phyloP scores from a whole-genome alignment of 2,888 invertebrate species.

The Heliconius aoede region DNA sequence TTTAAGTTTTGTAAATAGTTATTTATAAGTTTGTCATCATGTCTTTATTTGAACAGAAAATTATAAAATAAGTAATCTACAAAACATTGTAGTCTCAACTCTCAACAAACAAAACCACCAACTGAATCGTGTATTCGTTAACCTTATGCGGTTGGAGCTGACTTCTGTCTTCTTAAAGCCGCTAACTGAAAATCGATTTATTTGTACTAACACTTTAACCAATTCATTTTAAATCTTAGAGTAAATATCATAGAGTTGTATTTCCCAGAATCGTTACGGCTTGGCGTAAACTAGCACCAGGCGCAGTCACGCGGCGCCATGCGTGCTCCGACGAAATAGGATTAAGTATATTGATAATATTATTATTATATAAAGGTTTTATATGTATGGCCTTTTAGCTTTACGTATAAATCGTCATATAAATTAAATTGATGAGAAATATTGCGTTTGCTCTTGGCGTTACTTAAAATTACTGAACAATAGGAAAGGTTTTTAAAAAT shows the following conservation, averaged over 20 bases:
- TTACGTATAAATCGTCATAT: conserved; percentile 2
- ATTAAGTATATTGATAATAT: conserved; percentile 35
- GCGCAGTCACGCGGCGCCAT: conserved; percentile 29
- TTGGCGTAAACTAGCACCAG: conserved; percentile 12
- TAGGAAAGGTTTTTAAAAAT: not conserved
- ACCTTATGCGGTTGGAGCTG: conserved; percentile 21
- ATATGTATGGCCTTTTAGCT: conserved; percentile 13
- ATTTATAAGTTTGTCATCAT: not conserved
- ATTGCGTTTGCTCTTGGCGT: not conserved
- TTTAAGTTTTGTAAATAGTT: not conserved
- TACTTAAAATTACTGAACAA: not conserved
- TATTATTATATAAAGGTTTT: conserved; percentile 20
- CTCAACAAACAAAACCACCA: not conserved
- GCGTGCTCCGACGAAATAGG: conserved; percentile 26
- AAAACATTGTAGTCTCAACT: not conserved
- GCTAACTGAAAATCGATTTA: conserved; percentile 33
- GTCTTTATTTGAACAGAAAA: not conserved
- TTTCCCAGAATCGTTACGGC: not conserved
- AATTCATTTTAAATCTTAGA: not conserved
- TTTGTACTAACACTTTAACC: not conserved
- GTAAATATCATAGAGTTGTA: not conserved
- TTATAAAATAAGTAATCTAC: too few species aligned
- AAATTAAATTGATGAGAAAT: not conserved
- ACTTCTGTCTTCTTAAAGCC: conserved; percentile 26
- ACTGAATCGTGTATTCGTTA: conserved; percentile 13